These are phyloP conservation scores for Petrolisthes manimaculis DNA, from an alignment of 2,888 invertebrate species.

Conservation along the genomic window DNA sequence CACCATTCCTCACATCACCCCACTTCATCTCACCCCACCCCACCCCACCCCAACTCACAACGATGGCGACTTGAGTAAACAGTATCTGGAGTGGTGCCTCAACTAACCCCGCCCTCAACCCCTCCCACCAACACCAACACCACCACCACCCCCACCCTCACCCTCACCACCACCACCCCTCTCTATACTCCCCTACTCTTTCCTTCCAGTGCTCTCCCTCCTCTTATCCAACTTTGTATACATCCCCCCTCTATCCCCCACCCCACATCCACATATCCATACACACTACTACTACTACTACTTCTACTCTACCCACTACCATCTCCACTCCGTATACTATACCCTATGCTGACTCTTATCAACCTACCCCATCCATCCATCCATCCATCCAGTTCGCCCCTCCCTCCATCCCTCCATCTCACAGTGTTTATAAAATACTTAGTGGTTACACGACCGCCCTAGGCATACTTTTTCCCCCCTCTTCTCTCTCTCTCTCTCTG, in stretches of 20 bases:
- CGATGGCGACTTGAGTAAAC: neutral
- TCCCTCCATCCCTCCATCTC: neutral
- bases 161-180: neutral
- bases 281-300: too few relatives aligned
- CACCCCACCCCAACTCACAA: neutral
- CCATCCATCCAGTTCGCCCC: neutral
- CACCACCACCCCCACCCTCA: neutral
- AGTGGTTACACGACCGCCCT: conserved; percentile 21
- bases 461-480: neutral
- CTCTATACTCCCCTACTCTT: neutral
- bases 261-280: too few relatives aligned
- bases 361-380: neutral
- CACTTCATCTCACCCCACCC: neutral
- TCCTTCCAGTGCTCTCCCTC: neutral
- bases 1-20: neutral
- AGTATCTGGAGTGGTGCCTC: too few relatives aligned
- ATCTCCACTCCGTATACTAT: too few relatives aligned
- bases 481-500: neutral
- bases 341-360: too few relatives aligned
- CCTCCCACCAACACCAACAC: neutral
- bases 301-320: too few relatives aligned
- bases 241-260: too few relatives aligned
- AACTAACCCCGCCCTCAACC: neutral
- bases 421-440: conserved; percentile 26
- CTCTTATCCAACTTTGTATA: too few relatives aligned